A percentile compares a stretch with the other conserved stretches of the same genome.
Conservation (phyloP, 2,888 invertebrate genomes). For the Kryphioiulus occultus region DNA sequence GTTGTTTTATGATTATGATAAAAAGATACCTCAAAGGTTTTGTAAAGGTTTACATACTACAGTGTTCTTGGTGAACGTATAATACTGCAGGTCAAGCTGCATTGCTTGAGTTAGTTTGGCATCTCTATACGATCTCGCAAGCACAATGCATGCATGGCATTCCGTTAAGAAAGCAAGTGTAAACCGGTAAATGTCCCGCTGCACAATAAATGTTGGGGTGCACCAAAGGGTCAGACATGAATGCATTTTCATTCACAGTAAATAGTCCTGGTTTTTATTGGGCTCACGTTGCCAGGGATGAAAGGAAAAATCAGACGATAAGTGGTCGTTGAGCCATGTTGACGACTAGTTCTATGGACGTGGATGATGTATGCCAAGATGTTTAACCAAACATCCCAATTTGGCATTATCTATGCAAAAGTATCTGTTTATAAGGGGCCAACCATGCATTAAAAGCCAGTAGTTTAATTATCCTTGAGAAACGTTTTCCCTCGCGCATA, state of each 20-base stretch:
- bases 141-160: conserved; percentile 4
- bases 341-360: neutral
- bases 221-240: conserved; percentile 25
- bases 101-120: neutral
- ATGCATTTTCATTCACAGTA: neutral
- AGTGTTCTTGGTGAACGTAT: neutral
- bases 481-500: neutral
- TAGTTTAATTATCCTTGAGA: neutral
- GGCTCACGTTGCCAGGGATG: neutral
- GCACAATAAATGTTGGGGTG: conserved; percentile 35
- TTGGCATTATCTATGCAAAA: neutral
- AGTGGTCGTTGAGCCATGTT: conserved; percentile 19
- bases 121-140: neutral
- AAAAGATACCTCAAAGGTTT: too few species aligned
- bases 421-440: neutral
- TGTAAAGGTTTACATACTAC: too few species aligned
- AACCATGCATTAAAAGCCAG: conserved; percentile 6
- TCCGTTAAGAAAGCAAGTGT: neutral
- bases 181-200: conserved; percentile 20
- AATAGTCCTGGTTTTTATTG: conserved; percentile 11
- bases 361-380: neutral
- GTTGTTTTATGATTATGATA: too few species aligned
- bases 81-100: too few species aligned
- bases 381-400: conserved; percentile 1
- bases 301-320: conserved; percentile 16